Conservation (phyloP, 2,888 invertebrate species). For the Pilophorus perplexus region DNA sequence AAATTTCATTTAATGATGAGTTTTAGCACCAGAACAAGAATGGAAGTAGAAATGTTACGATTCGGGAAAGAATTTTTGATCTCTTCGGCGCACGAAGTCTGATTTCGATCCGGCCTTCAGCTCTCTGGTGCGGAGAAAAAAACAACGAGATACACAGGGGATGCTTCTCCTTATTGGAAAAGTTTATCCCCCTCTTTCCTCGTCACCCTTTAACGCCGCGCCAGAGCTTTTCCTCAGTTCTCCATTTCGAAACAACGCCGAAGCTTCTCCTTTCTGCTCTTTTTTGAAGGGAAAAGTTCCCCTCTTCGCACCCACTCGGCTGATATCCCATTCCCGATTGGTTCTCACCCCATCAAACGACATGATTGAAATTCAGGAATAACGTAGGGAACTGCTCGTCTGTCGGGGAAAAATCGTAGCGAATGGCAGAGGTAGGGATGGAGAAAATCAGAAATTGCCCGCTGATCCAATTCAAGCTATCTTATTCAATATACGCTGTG, state of each 20-base stretch:
- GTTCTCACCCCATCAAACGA: conserved; percentile 35
- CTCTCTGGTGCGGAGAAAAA: too few species aligned
- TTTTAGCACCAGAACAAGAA: too few species aligned
- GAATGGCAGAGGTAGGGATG: too few species aligned
- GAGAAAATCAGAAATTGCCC: background rate
- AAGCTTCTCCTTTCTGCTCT: background rate
- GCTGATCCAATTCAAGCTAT: background rate
- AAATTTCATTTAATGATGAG: too few species aligned
- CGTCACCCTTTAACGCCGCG: background rate
- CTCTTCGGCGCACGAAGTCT: too few species aligned
- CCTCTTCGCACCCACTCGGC: conserved; percentile 4
- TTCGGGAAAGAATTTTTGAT: too few species aligned
- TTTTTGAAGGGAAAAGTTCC: conserved; percentile 17
- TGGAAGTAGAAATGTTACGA: too few species aligned
- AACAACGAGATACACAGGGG: conserved; percentile 1
- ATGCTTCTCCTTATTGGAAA: conserved; percentile 32
- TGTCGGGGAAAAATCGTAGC: too few species aligned
- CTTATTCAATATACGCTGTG: background rate
- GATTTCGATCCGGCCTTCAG: too few species aligned
- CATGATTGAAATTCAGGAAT: conserved; percentile 34
- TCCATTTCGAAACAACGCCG: conserved; percentile 29
- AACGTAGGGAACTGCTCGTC: background rate
- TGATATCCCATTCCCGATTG: conserved; percentile 27
- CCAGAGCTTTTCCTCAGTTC: background rate
- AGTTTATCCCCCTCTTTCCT: conserved; percentile 20